Evolutionary conservation across 2,113 vertebrate genomes (phyloP).

Genomic region (Notiomystis cincta): DNA sequence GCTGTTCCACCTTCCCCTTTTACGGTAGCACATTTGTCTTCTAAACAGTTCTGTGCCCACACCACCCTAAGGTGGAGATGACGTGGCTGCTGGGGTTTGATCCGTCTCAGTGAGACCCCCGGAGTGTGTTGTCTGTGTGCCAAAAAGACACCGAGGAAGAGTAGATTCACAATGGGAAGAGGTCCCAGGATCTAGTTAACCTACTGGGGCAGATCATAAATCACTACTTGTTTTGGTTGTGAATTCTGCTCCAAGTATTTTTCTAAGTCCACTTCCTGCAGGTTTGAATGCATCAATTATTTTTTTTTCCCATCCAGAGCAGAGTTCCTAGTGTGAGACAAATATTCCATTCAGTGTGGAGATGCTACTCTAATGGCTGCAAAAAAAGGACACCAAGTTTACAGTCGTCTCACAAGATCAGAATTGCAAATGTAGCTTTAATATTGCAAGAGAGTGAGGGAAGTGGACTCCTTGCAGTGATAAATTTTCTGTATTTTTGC

Average conservation of each 20-base stretch:
- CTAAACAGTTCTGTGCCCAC: neutral
- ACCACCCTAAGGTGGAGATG: neutral
- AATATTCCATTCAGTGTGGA: neutral
- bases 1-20: neutral
- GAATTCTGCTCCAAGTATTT: neutral
- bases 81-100: neutral
- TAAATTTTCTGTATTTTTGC: neutral
- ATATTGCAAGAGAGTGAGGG: neutral
- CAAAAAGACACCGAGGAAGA: neutral
- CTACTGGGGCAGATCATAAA: neutral
- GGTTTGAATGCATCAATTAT: neutral
- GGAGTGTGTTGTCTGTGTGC: neutral
- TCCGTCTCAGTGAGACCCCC: neutral
- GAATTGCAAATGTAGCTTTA: neutral
- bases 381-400: neutral
- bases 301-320: neutral
- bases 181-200: neutral
- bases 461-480: neutral
- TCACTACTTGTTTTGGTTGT: neutral
- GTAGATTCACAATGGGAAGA: neutral
- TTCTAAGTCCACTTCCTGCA: neutral
- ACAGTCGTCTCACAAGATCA: neutral
- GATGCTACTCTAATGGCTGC: neutral
- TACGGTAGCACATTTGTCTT: neutral
- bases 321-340: neutral